A percentile compares a stretch with the other conserved stretches of the same genome.
These are phyloP conservation scores for Pantherophis alleghaniensis DNA, from an alignment of 2,797 vertebrate species.

Conservation along the genomic window DNA sequence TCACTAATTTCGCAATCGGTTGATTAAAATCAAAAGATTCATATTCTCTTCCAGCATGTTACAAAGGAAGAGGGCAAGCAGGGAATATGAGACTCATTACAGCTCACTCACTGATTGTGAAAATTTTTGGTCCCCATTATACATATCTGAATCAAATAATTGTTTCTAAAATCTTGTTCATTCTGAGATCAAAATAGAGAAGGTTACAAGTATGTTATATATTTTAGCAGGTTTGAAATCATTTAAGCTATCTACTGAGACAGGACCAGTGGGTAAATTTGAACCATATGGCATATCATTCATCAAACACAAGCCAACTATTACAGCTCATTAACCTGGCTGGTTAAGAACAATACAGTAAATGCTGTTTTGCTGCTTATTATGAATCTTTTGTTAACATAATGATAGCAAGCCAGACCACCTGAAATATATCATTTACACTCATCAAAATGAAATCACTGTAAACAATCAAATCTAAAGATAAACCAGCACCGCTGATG, in stretches of 20 bases:
- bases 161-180: neutral
- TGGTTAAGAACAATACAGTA: constrained; percentile 34
- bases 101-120: neutral
- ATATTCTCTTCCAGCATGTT: neutral
- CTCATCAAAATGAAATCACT: neutral
- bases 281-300: constrained; percentile 33
- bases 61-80: neutral
- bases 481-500: constrained; percentile 30
- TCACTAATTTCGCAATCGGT: neutral
- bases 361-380: constrained; percentile 41
- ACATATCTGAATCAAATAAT: neutral
- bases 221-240: neutral
- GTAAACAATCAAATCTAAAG: constrained; percentile 33
- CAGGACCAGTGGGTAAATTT: constrained; percentile 31
- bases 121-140: neutral
- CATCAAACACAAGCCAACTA: neutral
- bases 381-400: constrained; percentile 43
- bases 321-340: neutral
- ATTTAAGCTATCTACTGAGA: neutral
- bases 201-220: neutral
- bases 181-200: neutral
- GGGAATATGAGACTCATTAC: neutral
- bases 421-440: constrained; percentile 40
- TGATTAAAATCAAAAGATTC: neutral
- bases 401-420: constrained; percentile 2